Base-by-base conservation (phyloP, 2,797 vertebrate genomes). In the Pipistrellus pipistrellus region DNA sequence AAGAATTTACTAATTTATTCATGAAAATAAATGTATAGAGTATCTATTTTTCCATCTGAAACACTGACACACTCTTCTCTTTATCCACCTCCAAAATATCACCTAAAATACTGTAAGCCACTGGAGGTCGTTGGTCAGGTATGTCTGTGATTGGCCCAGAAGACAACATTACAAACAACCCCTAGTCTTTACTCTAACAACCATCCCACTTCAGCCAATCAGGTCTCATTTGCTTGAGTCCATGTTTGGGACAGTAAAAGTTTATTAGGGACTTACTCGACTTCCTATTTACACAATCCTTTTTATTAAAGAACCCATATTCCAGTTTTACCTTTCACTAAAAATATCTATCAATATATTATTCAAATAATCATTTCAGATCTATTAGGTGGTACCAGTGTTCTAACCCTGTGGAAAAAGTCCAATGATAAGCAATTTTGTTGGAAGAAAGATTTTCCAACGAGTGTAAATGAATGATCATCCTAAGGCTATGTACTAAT, bases 361-460 rank as follows among this genome's bases (percentile, higher is more conserved):
- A 55, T 76, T 64, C 51, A 90, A 81, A 57, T 20, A 78, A 81
- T 20, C 10, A 82, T 69, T 69, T 92, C 14, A 48, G n/a, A 68
- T 75, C 21, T 80, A 80, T 62, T 84, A 95, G 88, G 10, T 41
- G 66, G 27, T 51, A 80, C 6, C 20, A 68, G 12, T 72, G 18
- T 64, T 68, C 55, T 77, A 86, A 73, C 18, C 9, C 27, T 32
- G 1, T 73, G 57, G 81, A 80, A 90, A 87, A 91, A 57, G 12
- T 72, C 9, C 51, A 84, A 3, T 41, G n/a, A 91, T 64, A 17
- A 76, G 4, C 8, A 89, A 51, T 55, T 94, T 64, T 94, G 20
- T 87, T 92, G 82, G 25, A 90, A 83, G 72, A 90, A 55, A 4
- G n/a, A 75, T 81, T 92, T 88, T 93, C 32, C 21, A 92, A 71